Base-by-base conservation (phyloP, 2,888 invertebrate genomes). In the Dynastes tityus region DNA sequence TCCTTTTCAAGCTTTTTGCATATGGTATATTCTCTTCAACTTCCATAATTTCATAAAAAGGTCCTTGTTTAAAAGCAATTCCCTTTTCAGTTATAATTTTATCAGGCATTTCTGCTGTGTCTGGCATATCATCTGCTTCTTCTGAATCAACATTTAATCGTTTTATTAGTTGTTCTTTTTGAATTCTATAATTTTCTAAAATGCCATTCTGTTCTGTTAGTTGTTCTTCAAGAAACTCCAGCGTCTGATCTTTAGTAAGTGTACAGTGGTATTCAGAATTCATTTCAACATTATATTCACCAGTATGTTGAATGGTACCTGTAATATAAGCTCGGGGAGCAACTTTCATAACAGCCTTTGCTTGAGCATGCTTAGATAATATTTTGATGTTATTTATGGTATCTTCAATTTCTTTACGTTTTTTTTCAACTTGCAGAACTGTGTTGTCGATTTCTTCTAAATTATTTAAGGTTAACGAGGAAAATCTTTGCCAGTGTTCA, bases 231-330 rank as follows among this genome's bases (percentile, higher is more conserved):
- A 79, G 6, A 74, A 49, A 77, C 58, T 79, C 79, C 13, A 79
- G 37, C 11, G 79, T 79, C 58, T 79, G 79, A 45, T 68, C 79
- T 68, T 68, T 77, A 16, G 79, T 79, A 58, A 77, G 37, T 1
- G 77, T 77, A 29, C 76, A 76, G 27, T 79, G 79, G 63, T 79
- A 79, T 64, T 79, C 79, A 2, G 79, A 61, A 65, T 73, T 73
- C 22, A 74, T 29, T 53, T 77, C 67, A 13, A 79, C 79, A 40
- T 79, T 79, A 51, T 79, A 79, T 74, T 79, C 79, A 3, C 79
- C 79, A 8, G 79, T 79, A 68, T 79, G 79, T 58, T 77, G 65
- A 53, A 79, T 27, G 29, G 58, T 16, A 9, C 77, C 75, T 63
- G 58, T 58, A 22, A 79, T 65, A 49, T 79, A 79, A 22, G 77